phyloP scores from a whole-genome alignment of 2,797 vertebrate genomes.

The Threskiornis aethiopicus region DNA sequence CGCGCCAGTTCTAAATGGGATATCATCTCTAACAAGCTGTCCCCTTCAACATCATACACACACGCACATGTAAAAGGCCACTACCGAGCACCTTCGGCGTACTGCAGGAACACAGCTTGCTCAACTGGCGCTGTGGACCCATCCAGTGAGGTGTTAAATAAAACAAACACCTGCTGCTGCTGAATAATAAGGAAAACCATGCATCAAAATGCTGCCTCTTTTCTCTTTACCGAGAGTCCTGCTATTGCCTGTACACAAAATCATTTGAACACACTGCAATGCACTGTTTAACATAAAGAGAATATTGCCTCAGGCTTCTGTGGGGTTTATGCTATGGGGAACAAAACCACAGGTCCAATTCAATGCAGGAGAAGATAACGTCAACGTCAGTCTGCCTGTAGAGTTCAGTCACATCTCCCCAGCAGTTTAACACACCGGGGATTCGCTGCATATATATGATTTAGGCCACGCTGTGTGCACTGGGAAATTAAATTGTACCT shows the following conservation, averaged over 20 bases:
- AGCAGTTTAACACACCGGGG: not conserved
- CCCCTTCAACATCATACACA: not conserved
- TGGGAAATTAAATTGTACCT: not conserved
- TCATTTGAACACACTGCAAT: not conserved
- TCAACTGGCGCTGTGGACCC: not conserved
- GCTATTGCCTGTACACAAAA: not conserved
- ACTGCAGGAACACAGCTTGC: not conserved
- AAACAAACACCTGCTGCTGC: slow-evolving; percentile 14
- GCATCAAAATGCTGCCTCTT: not conserved
- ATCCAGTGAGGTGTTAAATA: not conserved
- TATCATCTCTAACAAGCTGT: slow-evolving; percentile 14
- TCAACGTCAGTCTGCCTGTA: not conserved
- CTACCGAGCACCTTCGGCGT: not conserved
- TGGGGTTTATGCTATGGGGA: not conserved
- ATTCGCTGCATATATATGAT: not conserved
- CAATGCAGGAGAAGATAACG: not conserved
- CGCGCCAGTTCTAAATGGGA: not conserved
- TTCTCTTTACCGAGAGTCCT: not conserved
- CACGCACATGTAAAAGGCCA: not conserved
- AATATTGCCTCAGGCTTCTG: not conserved
- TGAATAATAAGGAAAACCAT: not conserved
- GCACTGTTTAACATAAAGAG: not conserved
- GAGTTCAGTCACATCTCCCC: not conserved
- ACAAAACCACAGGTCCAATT: not conserved
- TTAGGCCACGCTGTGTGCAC: not conserved